phyloP scores from a whole-genome alignment of 2,113 vertebrate genomes.

The Tyto alba region DNA sequence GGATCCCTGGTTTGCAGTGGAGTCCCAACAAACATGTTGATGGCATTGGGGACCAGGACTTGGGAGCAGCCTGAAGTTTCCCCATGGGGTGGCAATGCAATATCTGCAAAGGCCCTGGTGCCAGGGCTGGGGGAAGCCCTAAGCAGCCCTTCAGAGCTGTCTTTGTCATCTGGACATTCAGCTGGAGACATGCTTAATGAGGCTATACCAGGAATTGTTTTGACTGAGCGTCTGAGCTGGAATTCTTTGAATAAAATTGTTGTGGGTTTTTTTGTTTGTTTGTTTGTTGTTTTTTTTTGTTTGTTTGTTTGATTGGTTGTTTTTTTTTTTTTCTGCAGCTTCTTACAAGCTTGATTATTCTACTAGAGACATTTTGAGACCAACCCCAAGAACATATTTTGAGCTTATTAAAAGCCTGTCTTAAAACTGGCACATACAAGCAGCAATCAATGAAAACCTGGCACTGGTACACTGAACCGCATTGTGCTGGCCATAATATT shows the following conservation, averaged over 20 bases:
- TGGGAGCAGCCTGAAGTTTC: background rate
- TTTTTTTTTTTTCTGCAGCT: slow-evolving; percentile 17
- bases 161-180: background rate
- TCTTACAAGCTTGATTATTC: slow-evolving; percentile 43
- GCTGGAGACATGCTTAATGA: background rate
- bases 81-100: background rate
- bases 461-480: slow-evolving; percentile 20
- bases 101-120: background rate
- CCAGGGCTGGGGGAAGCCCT: background rate
- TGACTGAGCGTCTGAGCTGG: slow-evolving; percentile 14
- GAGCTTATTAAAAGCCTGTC: slow-evolving; percentile 66
- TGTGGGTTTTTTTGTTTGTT: too few species aligned
- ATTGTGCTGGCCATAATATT: slow-evolving; percentile 54
- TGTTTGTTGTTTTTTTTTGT: too few species aligned
- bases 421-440: slow-evolving; percentile 45
- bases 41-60: background rate
- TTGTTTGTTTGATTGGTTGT: too few species aligned
- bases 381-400: slow-evolving; percentile 50
- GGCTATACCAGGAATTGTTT: background rate
- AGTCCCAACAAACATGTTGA: background rate
- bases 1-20: background rate
- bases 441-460: slow-evolving; percentile 56
- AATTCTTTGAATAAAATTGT: slow-evolving; percentile 16
- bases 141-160: background rate
- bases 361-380: slow-evolving; percentile 57